Evolutionary conservation across 1,140 invertebrate species (phyloP), one percentile per base, ranked within the genome.

Genomic region (Calycopis cecrops): DNA sequence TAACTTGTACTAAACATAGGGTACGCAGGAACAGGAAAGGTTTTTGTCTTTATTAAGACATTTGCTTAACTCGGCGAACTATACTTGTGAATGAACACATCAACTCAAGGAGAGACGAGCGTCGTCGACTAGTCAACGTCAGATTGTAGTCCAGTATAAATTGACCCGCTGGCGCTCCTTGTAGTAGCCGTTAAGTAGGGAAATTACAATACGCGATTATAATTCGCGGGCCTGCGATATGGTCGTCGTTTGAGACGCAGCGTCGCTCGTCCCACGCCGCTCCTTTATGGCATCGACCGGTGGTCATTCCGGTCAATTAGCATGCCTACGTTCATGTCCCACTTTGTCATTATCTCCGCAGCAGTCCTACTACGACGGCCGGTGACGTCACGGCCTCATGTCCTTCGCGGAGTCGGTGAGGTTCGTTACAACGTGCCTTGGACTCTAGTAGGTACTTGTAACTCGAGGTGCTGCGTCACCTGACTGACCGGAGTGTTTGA

Each of bases 301-400:
- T 81, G 78, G 72, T 73, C 77, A 79, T 73, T 79, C 70, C 60
- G 72, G 57, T 67, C 79, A 86, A 86, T 86, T 84, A 86, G 69
- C 76, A 71, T 82, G 79, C 77, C 77, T 83, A 85, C 79, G 67
- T 82, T 71, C 59, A 60, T 70, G 57, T 63, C 81, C 82, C 79
- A 80, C 80, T 81, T 63, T 79, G 76, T 79, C 76, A 77, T 77
- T 80, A 76, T 65, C 70, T 66, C 73, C 63, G 79, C 77, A 69
- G 79, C 77, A 79, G 78, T 78, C 12, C 34, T n/a, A 10, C 21
- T 28, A 28, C 21, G 21, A 28, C 6, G 6, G 21, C 21, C 2
- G 21, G 21, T 28, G 21, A 28, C 21, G 21, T 28, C 21, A 28
- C 21, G n/a, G n/a, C n/a, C n/a, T n/a, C n/a, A n/a, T n/a, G n/a